Evolutionary conservation across 1,140 invertebrate species (phyloP).

Genomic region (Rhagoletis zephyria): DNA sequence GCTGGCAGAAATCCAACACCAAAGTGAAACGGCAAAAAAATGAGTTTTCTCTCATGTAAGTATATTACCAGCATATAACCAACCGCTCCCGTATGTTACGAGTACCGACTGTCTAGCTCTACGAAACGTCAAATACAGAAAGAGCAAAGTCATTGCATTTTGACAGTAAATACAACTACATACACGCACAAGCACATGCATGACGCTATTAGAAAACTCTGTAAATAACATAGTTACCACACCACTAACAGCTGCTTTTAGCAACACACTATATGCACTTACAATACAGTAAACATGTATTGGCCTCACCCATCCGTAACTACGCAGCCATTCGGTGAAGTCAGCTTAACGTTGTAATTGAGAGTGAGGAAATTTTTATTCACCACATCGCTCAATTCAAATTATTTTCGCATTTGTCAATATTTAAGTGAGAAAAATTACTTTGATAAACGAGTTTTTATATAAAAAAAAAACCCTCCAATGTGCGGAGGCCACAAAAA

Average conservation of each 20-base stretch:
- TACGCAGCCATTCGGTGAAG: background rate
- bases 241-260: slow-evolving; percentile 4
- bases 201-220: background rate
- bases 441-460: background rate
- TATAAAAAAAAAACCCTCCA: too few species aligned
- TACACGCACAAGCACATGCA: background rate
- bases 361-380: background rate
- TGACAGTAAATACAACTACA: background rate
- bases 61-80: background rate
- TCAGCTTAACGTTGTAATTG: too few species aligned
- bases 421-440: background rate
- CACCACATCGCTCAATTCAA: background rate
- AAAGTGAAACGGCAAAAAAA: background rate
- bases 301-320: background rate
- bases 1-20: slow-evolving; percentile 10
- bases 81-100: background rate
- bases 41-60: background rate
- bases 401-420: background rate
- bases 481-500: too few species aligned
- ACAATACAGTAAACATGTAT: background rate
- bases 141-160: slow-evolving; percentile 29
- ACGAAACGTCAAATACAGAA: slow-evolving; percentile 6
- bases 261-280: background rate
- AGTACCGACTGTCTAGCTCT: too few species aligned
- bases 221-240: background rate